Percentiles rank a stretch among this genome's conserved stretches.
These are phyloP conservation scores for Pocota personata DNA, from an alignment of 2,888 invertebrate species.

Conservation along the genomic window DNA sequence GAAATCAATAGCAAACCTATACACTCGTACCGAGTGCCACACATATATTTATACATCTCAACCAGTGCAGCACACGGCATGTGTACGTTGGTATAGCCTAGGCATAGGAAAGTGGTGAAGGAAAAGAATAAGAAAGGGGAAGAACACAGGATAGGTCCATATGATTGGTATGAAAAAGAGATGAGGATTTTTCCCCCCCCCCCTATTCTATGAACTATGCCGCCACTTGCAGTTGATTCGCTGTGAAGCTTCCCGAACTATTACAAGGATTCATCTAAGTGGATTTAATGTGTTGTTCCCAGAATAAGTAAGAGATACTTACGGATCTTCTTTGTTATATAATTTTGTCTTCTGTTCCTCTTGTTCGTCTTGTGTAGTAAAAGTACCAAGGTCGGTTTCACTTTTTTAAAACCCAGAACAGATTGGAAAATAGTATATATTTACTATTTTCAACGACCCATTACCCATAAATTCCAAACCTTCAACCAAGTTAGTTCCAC, in stretches of 20 bases:
- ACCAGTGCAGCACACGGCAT: not conserved
- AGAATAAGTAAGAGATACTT: not conserved
- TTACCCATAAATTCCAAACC: no score
- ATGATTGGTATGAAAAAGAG: not conserved
- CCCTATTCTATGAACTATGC: not conserved
- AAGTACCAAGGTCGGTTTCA: no score
- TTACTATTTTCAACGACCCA: no score
- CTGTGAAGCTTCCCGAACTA: not conserved
- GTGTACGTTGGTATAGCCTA: not conserved
- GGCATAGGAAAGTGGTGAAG: not conserved
- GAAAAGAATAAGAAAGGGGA: not conserved
- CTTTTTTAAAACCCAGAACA: no score
- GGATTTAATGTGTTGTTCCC: not conserved
- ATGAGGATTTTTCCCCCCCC: not conserved
- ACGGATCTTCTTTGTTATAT: not conserved
- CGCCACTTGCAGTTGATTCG: not conserved
- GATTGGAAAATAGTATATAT: no score
- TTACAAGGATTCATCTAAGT: not conserved
- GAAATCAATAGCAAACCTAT: constrained; percentile 46
- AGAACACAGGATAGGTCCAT: not conserved
- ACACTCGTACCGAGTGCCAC: not conserved
- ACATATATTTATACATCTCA: not conserved
- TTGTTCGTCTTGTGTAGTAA: no score
- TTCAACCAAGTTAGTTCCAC: no score
- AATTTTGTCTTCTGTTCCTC: no score